Percentiles rank a stretch among this genome's conserved stretches.
Evolutionary conservation across 35 echinoderm and acorn worm species (phyloP).

Genomic region (Ptychodera flava): DNA sequence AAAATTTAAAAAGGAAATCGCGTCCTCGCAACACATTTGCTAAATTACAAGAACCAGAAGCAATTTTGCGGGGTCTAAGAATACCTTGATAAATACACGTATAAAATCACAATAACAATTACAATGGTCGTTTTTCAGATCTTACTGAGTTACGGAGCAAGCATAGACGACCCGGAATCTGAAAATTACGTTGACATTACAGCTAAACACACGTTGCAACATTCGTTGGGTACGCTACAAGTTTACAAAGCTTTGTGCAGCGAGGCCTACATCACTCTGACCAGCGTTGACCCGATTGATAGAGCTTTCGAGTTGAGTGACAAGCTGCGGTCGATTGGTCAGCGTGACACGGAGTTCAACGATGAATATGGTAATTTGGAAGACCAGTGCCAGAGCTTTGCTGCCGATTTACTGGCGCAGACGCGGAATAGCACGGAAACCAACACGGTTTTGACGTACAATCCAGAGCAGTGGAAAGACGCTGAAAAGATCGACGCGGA

Average conservation of each 20-base stretch:
- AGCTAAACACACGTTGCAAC: slow-evolving; percentile 80
- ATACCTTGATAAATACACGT: too few relatives aligned
- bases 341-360: neutral
- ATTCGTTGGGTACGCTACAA: neutral
- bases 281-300: slow-evolving; percentile 4
- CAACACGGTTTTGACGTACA: neutral
- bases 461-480: slow-evolving; percentile 29
- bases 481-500: slow-evolving; percentile 10
- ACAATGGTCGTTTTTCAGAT: too few relatives aligned
- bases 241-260: slow-evolving; percentile 8
- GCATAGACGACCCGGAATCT: neutral
- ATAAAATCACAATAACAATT: too few relatives aligned
- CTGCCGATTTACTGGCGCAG: slow-evolving; percentile 9
- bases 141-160: slow-evolving; percentile 36
- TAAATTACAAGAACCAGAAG: too few relatives aligned
- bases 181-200: slow-evolving; percentile 65
- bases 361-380: neutral
- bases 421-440: neutral
- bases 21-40: too few relatives aligned
- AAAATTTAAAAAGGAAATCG: too few relatives aligned
- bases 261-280: slow-evolving; percentile 11
- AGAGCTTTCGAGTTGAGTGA: neutral
- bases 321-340: neutral
- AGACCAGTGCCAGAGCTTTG: slow-evolving; percentile 47
- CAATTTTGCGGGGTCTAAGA: too few relatives aligned